Conservation (phyloP, 1,140 invertebrate species). For the Reticulitermes speratus region DNA sequence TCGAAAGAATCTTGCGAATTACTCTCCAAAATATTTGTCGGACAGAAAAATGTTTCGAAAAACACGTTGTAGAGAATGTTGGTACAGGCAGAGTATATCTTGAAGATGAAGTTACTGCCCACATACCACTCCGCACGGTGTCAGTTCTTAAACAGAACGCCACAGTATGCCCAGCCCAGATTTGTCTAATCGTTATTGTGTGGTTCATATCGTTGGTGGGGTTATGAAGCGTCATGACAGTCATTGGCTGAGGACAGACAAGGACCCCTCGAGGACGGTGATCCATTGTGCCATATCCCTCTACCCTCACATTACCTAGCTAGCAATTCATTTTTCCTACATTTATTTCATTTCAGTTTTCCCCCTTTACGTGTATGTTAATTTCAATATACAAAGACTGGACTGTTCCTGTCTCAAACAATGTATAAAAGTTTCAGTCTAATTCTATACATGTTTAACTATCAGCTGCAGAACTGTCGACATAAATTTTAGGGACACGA, state of each 20-base stretch:
- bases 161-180: too few species aligned
- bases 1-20: too few species aligned
- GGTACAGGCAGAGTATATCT: too few species aligned
- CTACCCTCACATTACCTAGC: not conserved
- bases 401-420: not conserved
- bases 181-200: not conserved
- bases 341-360: not conserved
- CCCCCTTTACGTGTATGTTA: not conserved
- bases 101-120: too few species aligned
- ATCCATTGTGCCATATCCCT: too few species aligned
- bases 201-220: not conserved
- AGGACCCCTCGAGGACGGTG: too few species aligned
- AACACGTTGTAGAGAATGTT: too few species aligned
- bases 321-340: not conserved
- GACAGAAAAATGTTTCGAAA: too few species aligned
- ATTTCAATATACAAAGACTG: not conserved
- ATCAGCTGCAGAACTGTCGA: not conserved
- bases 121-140: too few species aligned
- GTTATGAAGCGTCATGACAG: not conserved
- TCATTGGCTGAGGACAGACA: not conserved
- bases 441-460: not conserved
- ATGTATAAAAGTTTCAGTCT: not conserved
- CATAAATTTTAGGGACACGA: not conserved
- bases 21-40: too few species aligned
- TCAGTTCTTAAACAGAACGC: too few species aligned